These are phyloP conservation scores for Steinernema carpocapsae DNA, from an alignment of 2,888 invertebrate genomes.

Conservation along the genomic window DNA sequence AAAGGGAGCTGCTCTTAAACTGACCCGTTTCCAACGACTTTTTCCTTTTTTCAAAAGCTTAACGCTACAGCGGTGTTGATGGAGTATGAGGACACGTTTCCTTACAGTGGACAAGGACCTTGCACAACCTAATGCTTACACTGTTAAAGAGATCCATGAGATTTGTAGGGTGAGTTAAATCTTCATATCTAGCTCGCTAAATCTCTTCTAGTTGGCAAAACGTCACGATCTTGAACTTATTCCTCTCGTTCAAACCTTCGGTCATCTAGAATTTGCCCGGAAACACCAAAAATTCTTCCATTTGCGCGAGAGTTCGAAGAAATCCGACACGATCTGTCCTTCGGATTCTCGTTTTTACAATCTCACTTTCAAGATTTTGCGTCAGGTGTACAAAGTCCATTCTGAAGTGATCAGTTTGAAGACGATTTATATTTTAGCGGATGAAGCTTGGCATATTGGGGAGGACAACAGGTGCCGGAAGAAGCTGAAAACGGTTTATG, in stretches of 20 bases:
- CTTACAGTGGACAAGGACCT: conserved; percentile 71
- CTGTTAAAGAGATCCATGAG: conserved; percentile 61
- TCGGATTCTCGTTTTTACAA: conserved; percentile 73
- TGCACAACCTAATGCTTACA: conserved; percentile 47
- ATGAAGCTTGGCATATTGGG: conserved; percentile 79
- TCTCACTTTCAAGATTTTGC: conserved; percentile 77
- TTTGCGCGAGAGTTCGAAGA: conserved; percentile 76
- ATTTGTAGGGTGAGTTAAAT: conserved; percentile 56
- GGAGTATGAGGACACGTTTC: conserved; percentile 77
- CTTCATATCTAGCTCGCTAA: background rate
- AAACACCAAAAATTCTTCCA: conserved; percentile 77
- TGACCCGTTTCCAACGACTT: conserved; percentile 52
- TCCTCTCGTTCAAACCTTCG: conserved; percentile 73
- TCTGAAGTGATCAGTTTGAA: conserved; percentile 39
- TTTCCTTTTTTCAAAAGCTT: conserved; percentile 54
- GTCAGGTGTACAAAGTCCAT: conserved; percentile 73
- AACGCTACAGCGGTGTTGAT: conserved; percentile 74
- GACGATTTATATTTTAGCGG: conserved; percentile 78
- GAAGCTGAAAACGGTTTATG: conserved; percentile 60
- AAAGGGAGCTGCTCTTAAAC: conserved; percentile 67
- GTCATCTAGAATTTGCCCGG: conserved; percentile 77
- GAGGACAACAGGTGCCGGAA: conserved; percentile 69
- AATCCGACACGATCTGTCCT: conserved; percentile 74
- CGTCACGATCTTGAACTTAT: conserved; percentile 73
- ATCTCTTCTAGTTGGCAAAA: conserved; percentile 58